These are phyloP conservation scores for Propsilocerus akamusi DNA, from an alignment of 1,140 invertebrate species.

Conservation along the genomic window DNA sequence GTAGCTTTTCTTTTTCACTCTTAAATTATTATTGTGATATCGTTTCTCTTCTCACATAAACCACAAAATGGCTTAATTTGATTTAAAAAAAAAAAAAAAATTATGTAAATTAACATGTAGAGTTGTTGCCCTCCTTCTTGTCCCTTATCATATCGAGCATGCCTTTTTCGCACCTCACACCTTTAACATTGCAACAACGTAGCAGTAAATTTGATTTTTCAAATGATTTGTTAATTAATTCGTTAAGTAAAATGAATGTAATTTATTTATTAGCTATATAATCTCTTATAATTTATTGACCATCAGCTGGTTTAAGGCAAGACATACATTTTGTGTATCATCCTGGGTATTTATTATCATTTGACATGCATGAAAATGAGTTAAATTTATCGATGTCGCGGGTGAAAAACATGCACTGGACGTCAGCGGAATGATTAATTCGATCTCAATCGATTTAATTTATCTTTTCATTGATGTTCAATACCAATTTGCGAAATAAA, in stretches of 20 bases:
- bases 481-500: too few relatives aligned
- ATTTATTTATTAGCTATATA: not conserved
- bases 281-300: not conserved
- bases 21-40: constrained; percentile 4
- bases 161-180: too few relatives aligned
- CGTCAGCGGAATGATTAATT: too few relatives aligned
- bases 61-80: too few relatives aligned
- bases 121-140: not conserved
- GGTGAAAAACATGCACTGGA: not conserved
- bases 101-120: too few relatives aligned
- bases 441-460: too few relatives aligned
- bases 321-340: not conserved
- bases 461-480: too few relatives aligned
- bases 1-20: too few relatives aligned
- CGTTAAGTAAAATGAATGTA: not conserved
- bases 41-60: constrained; percentile 3
- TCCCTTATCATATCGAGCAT: too few relatives aligned
- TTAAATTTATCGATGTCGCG: not conserved
- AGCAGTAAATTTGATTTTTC: constrained; percentile 4
- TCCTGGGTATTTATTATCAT: not conserved
- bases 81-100: too few relatives aligned
- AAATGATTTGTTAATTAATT: constrained; percentile 4
- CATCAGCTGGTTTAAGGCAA: not conserved
- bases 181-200: not conserved
- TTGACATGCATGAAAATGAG: not conserved